Conservation (phyloP, 2,113 vertebrate species). For the Micronycteris hirsuta region DNA sequence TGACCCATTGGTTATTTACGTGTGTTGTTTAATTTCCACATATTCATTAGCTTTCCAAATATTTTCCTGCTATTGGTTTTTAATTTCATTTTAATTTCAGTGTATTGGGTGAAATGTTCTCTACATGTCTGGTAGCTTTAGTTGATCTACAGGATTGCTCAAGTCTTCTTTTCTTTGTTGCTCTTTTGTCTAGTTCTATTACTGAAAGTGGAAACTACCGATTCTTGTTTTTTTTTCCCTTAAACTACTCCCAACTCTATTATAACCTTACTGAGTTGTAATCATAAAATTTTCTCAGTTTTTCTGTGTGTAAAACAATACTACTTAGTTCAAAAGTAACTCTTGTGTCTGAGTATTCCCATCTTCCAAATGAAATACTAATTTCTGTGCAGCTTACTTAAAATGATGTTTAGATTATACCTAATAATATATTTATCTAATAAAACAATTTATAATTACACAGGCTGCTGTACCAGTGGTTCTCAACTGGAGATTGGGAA, state of each 20-base stretch:
- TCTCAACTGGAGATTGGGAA: neutral
- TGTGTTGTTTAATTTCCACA: neutral
- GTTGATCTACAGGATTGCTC: neutral
- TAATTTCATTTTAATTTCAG: neutral
- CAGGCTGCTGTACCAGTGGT: neutral
- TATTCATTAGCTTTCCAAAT: neutral
- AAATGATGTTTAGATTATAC: neutral
- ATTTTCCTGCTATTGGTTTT: neutral
- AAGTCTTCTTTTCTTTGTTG: neutral
- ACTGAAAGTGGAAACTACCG: neutral
- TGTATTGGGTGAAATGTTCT: neutral
- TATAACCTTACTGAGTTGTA: neutral
- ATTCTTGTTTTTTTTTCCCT: neutral
- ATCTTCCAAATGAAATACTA: neutral
- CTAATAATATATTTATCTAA: neutral
- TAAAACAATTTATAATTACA: neutral
- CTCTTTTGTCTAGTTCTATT: neutral
- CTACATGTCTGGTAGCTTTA: neutral
- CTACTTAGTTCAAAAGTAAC: neutral
- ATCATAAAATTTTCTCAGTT: neutral
- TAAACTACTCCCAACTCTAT: neutral
- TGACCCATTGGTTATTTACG: neutral
- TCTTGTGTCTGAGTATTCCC: neutral
- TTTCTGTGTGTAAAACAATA: neutral
- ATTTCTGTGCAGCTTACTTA: neutral